A percentile compares a stretch with the other conserved stretches of the same genome.
Conservation (phyloP, 2,113 vertebrate genomes). For the Pangasianodon gigas region DNA sequence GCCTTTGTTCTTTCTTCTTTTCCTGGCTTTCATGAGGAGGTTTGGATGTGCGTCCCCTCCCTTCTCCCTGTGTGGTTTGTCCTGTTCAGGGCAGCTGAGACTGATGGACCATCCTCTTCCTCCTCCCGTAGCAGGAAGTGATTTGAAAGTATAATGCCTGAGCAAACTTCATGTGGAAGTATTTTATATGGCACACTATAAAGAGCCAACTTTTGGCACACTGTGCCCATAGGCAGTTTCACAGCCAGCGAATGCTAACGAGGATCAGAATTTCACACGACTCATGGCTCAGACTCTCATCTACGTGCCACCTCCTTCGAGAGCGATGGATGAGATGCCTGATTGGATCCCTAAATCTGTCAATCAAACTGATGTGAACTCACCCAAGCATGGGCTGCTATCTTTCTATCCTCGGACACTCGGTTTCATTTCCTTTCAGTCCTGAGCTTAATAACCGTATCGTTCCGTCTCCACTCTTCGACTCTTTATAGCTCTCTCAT, state of each 20-base stretch:
- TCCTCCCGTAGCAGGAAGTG: slow-evolving; percentile 4
- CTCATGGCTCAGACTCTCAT: not conserved
- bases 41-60: slow-evolving; percentile 10
- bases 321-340: not conserved
- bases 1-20: slow-evolving; percentile 47
- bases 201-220: slow-evolving; percentile 10
- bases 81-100: not conserved
- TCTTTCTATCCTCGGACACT: not conserved
- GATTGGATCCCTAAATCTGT: slow-evolving; percentile 27
- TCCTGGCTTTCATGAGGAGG: slow-evolving; percentile 24
- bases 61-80: slow-evolving; percentile 1
- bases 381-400: slow-evolving; percentile 8
- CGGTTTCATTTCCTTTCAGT: slow-evolving; percentile 20
- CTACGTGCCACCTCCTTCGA: not conserved
- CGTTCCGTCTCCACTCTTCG: not conserved
- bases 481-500: not conserved
- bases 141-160: slow-evolving; percentile 20
- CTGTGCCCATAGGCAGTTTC: slow-evolving; percentile 22
- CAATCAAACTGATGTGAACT: slow-evolving; percentile 27
- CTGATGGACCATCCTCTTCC: slow-evolving; percentile 3
- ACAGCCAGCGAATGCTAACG: slow-evolving; percentile 19
- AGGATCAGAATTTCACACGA: not conserved
- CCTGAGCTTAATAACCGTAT: not conserved
- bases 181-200: slow-evolving; percentile 13
- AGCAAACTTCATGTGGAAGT: slow-evolving; percentile 11